Conservation (phyloP, 2,797 vertebrate species). For the Sebastes itinus region DNA sequence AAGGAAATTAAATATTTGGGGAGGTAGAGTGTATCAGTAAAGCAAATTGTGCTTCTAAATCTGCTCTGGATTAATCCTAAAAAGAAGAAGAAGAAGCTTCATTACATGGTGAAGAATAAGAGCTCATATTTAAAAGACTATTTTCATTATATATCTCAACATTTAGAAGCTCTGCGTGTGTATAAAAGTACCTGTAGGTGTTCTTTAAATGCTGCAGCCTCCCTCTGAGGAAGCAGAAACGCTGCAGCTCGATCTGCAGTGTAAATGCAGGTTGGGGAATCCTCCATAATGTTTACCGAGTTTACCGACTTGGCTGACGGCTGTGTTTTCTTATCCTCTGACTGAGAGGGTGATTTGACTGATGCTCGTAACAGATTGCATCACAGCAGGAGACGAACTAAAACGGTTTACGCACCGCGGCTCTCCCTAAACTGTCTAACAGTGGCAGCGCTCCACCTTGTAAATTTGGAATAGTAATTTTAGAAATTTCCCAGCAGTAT, state of each 20-base stretch:
- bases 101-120: not conserved
- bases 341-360: constrained; percentile 67
- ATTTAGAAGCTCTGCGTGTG: not conserved
- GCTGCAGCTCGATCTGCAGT: constrained; percentile 4
- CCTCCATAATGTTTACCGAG: constrained; percentile 60
- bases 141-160: not conserved
- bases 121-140: not conserved
- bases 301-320: constrained; percentile 65
- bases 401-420: constrained; percentile 63
- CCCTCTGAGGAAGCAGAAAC: not conserved
- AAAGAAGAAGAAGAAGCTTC: not conserved
- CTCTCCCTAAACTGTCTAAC: constrained; percentile 72
- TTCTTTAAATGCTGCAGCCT: not conserved
- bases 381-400: constrained; percentile 67
- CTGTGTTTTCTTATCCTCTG: constrained; percentile 64
- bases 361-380: constrained; percentile 74
- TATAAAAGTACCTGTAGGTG: not conserved
- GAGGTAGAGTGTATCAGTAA: constrained; percentile 22
- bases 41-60: constrained; percentile 29
- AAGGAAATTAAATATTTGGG: constrained; percentile 42
- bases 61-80: constrained; percentile 22
- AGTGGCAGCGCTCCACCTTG: constrained; percentile 73
- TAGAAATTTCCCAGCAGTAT: constrained; percentile 68
- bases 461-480: constrained; percentile 73
- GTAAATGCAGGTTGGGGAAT: constrained; percentile 63